Conservation (phyloP, 2,888 invertebrate genomes). For the Drosophila imparisetae region DNA sequence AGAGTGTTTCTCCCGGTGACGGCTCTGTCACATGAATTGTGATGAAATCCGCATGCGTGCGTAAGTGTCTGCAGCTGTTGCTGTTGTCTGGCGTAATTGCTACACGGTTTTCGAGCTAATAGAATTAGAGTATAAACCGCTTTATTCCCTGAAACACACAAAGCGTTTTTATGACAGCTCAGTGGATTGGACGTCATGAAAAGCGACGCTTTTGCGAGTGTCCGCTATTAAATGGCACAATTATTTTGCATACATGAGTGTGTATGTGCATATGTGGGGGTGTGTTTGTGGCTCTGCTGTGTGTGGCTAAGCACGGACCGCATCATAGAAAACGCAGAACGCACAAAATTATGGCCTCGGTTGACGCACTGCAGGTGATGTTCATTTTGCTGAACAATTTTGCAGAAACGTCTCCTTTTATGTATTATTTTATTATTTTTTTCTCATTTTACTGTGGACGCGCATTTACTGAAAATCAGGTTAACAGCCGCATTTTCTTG, state of each 20-base stretch:
- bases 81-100: constrained; percentile 63
- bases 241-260: constrained; percentile 50
- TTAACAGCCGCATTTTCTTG: constrained; percentile 21
- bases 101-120: constrained; percentile 71
- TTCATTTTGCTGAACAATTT: constrained; percentile 46
- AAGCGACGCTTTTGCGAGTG: constrained; percentile 46
- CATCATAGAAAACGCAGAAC: constrained; percentile 41
- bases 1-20: constrained; percentile 17
- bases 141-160: constrained; percentile 64
- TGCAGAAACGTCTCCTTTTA: constrained; percentile 41
- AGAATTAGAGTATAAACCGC: constrained; percentile 77
- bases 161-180: constrained; percentile 70
- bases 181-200: constrained; percentile 61
- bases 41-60: constrained; percentile 38
- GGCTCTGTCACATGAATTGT: constrained; percentile 34
- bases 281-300: constrained; percentile 24
- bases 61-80: constrained; percentile 20
- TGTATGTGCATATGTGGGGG: constrained; percentile 5
- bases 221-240: constrained; percentile 59
- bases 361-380: constrained; percentile 70
- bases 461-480: constrained; percentile 21
- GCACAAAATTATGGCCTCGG: constrained; percentile 50
- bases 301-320: constrained; percentile 25
- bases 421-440: constrained; percentile 18
- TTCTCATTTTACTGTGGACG: neutral